phyloP scores from a whole-genome alignment of 37 sponge, comb jelly and placozoan species.

The Trichoplax adhaerens region DNA sequence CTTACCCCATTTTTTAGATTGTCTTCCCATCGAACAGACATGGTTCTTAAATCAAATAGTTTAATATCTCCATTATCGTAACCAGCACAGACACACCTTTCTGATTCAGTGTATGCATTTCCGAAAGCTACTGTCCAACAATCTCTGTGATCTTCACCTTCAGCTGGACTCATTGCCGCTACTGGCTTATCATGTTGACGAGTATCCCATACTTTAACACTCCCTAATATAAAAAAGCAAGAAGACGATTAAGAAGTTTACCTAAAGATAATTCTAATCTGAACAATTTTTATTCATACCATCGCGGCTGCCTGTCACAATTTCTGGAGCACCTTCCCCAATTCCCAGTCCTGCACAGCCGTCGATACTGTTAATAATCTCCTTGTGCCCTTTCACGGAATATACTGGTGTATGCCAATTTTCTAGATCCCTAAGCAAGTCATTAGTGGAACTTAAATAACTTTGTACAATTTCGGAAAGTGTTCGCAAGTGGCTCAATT shows the following conservation, averaged over 20 bases:
- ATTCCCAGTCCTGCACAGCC: constrained; percentile 96
- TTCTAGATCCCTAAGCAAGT: constrained; percentile 58
- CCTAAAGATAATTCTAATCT: not conserved
- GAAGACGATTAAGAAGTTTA: not conserved
- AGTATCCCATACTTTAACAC: constrained; percentile 96
- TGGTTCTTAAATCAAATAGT: constrained; percentile 87
- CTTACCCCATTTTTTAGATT: constrained; percentile 95
- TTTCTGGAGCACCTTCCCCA: constrained; percentile 94
- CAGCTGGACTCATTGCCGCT: constrained; percentile 90
- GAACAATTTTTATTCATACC: constrained; percentile 29
- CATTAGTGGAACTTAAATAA: no score
- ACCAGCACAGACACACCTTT: constrained; percentile 86
- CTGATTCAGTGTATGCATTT: constrained; percentile 74
- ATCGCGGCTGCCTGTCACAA: constrained; percentile 93
- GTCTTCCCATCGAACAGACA: constrained; percentile 91
- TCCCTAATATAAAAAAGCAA: constrained; percentile 25
- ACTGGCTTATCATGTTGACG: constrained; percentile 82
- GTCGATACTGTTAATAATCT: constrained; percentile 81
- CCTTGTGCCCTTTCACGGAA: constrained; percentile 62
- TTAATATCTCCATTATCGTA: constrained; percentile 99
- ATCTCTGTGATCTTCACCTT: constrained; percentile 78
- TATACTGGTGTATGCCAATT: constrained; percentile 62
- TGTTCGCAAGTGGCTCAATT: not conserved
- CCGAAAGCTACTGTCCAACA: constrained; percentile 98
- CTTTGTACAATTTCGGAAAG: no score